Percentiles rank a stretch among this genome's conserved stretches.
Evolutionary conservation across 1,140 invertebrate genomes (phyloP).

Genomic region (Brachionus koreanus): DNA sequence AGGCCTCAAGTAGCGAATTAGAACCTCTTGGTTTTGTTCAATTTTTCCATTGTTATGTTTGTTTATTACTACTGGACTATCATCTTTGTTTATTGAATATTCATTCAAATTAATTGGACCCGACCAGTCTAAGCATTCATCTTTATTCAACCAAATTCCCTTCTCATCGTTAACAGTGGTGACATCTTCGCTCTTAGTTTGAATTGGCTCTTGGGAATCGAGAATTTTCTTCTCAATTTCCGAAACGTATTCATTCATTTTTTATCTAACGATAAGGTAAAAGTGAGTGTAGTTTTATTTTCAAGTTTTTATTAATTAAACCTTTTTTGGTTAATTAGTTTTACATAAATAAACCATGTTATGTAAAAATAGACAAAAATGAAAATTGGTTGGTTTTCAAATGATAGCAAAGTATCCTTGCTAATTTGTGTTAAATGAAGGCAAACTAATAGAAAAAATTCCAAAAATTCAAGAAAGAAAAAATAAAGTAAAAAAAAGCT

Average conservation of each 20-base stretch:
- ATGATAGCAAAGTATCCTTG: background rate
- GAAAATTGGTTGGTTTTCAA: background rate
- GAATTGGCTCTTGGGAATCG: background rate
- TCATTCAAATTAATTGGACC: slow-evolving; percentile 21
- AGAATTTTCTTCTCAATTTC: background rate
- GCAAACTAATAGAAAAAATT: background rate
- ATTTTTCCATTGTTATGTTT: background rate
- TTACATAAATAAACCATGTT: background rate
- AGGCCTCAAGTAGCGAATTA: background rate
- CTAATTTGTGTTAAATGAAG: background rate
- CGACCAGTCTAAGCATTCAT: background rate
- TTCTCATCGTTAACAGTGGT: background rate
- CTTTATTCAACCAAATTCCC: slow-evolving; percentile 5
- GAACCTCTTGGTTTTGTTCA: background rate
- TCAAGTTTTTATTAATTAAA: slow-evolving; percentile 31
- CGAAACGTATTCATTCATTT: background rate
- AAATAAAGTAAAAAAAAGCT: background rate
- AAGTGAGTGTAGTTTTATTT: background rate
- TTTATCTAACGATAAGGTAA: background rate
- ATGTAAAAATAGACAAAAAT: slow-evolving; percentile 2
- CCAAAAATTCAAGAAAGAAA: background rate
- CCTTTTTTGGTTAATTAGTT: slow-evolving; percentile 24
- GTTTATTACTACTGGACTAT: slow-evolving; percentile 9
- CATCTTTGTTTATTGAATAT: slow-evolving; percentile 39
- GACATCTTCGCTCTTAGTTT: background rate